phyloP scores from a whole-genome alignment of 2,888 invertebrate species.

The Eristalis intricaria region DNA sequence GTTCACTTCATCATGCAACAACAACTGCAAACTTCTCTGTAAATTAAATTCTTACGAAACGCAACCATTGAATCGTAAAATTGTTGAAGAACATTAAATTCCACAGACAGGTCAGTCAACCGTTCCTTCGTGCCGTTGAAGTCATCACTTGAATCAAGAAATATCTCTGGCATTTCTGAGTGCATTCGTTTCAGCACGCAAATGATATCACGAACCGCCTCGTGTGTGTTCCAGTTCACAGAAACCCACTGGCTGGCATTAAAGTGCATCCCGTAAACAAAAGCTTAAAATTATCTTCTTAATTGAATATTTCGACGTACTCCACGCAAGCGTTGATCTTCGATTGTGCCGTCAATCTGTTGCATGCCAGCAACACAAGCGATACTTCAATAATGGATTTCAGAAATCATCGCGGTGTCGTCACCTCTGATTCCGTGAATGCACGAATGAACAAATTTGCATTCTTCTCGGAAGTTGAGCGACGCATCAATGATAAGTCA shows the following conservation, averaged over 20 bases:
- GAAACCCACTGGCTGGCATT: background rate
- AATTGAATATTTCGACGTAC: constrained; percentile 10
- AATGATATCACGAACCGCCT: background rate
- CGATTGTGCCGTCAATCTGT: background rate
- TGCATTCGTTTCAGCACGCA: constrained; percentile 30
- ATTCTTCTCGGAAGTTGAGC: background rate
- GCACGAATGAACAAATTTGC: no score
- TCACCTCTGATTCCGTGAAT: background rate
- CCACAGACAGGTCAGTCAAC: background rate
- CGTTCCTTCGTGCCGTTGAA: constrained; percentile 5
- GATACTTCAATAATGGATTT: background rate
- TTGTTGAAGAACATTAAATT: constrained; percentile 12
- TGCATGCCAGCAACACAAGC: background rate
- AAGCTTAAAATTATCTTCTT: background rate
- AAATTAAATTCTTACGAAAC: background rate
- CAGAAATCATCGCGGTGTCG: background rate
- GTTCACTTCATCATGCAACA: background rate
- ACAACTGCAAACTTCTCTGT: background rate
- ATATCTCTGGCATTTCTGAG: constrained; percentile 15
- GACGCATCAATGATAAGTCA: background rate
- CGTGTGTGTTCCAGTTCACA: background rate
- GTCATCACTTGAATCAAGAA: constrained; percentile 12
- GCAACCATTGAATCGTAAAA: background rate
- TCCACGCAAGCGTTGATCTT: background rate
- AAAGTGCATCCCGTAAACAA: background rate